Conservation (phyloP, 2,888 invertebrate species). For the Myopa tessellatipennis region DNA sequence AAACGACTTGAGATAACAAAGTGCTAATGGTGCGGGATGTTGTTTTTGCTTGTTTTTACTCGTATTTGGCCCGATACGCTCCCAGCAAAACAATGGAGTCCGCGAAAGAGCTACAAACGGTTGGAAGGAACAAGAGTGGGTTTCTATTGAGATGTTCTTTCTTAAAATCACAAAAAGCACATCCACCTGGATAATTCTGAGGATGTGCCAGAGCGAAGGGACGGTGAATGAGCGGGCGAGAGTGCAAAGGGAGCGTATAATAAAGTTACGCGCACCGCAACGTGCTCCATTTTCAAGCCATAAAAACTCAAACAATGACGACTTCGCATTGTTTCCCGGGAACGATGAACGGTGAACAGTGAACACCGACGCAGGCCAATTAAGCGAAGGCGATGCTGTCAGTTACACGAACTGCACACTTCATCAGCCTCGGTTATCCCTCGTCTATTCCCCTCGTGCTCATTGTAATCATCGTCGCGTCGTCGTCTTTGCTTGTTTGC, state of each 20-base stretch:
- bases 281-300: conserved; percentile 30
- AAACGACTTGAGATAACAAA: conserved; percentile 38
- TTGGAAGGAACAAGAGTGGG: background rate
- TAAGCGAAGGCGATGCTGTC: conserved; percentile 19
- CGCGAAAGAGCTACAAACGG: conserved; percentile 11
- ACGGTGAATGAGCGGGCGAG: background rate
- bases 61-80: background rate
- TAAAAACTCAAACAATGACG: conserved; percentile 26
- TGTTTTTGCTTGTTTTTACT: conserved; percentile 10
- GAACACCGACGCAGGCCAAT: conserved; percentile 33
- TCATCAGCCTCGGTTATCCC: background rate
- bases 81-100: background rate
- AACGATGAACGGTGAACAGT: conserved; percentile 7
- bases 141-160: conserved; percentile 26
- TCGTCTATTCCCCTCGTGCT: background rate
- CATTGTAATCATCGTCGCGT: background rate
- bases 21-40: conserved; percentile 19
- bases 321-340: conserved; percentile 18
- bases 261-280: conserved; percentile 17
- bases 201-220: background rate
- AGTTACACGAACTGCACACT: conserved; percentile 9
- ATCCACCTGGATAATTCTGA: background rate
- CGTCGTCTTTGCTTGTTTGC: conserved; percentile 13
- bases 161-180: background rate
- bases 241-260: background rate